Evolutionary conservation across 1,140 invertebrate genomes (phyloP).

Genomic region (Spodoptera frugiperda): DNA sequence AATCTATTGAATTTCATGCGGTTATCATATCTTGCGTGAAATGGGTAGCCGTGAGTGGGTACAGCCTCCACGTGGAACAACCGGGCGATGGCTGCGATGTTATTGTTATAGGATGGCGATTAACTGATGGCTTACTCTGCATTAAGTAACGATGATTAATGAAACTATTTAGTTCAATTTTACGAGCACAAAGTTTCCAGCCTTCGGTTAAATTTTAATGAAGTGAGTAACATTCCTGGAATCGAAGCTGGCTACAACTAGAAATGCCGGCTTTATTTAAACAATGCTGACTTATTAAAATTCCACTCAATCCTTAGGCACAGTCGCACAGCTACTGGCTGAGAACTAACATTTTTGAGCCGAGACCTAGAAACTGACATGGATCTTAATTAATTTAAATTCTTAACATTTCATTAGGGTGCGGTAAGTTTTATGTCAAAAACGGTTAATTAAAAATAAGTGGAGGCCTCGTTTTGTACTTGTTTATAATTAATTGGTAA

Average conservation of each 20-base stretch:
- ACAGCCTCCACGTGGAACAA: too few relatives aligned
- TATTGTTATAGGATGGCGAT: too few relatives aligned
- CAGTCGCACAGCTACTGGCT: too few relatives aligned
- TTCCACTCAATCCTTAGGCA: background rate
- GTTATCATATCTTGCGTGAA: slow-evolving; percentile 10
- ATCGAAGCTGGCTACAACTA: background rate
- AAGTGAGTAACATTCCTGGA: slow-evolving; percentile 6
- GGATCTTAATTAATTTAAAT: background rate
- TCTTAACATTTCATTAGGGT: background rate
- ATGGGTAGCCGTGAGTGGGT: background rate
- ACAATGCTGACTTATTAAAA: slow-evolving; percentile 22
- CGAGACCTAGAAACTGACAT: background rate
- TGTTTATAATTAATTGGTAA: too few relatives aligned
- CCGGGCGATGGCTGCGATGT: too few relatives aligned
- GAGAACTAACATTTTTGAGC: background rate
- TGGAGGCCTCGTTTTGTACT: too few relatives aligned
- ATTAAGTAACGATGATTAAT: background rate
- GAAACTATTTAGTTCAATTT: background rate
- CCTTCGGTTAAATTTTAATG: background rate
- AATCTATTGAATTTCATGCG: slow-evolving; percentile 19
- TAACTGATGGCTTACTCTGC: too few relatives aligned
- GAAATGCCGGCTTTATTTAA: background rate
- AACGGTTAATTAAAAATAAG: too few relatives aligned
- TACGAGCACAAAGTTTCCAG: background rate
- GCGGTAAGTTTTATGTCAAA: too few relatives aligned